phyloP scores from a whole-genome alignment of 2,113 vertebrate genomes.

The Hassar affinis region DNA sequence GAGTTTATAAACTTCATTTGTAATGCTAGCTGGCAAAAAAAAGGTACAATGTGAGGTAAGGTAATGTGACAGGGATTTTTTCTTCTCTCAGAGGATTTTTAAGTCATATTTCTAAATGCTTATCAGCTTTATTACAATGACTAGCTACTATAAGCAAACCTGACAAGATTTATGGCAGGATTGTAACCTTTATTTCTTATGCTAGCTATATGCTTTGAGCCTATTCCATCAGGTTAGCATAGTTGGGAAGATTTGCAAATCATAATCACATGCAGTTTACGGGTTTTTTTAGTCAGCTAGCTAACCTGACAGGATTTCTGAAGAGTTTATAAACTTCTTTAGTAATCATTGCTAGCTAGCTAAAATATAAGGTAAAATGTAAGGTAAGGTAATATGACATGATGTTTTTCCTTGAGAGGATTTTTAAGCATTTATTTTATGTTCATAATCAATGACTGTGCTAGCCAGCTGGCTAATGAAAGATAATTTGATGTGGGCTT shows the following conservation, averaged over 20 bases:
- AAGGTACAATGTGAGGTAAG: no score
- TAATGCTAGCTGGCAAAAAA: background rate
- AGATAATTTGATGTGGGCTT: background rate
- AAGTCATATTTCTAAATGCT: background rate
- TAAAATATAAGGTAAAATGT: no score
- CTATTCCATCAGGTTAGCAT: no score
- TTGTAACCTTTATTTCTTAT: background rate
- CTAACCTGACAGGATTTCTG: no score
- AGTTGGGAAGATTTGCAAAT: background rate
- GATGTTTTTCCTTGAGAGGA: no score
- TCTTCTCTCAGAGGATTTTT: background rate
- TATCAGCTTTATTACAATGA: no score
- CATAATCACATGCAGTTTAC: no score
- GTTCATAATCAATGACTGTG: background rate
- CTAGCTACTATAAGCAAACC: background rate
- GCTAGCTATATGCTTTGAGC: no score
- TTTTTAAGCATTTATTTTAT: no score
- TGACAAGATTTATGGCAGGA: background rate
- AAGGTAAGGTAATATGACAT: no score
- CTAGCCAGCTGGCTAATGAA: background rate
- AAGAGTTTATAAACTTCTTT: background rate
- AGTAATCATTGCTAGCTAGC: background rate
- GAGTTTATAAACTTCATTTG: background rate
- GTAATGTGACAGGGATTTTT: background rate
- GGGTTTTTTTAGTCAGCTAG: no score